A percentile compares a stretch with the other conserved stretches of the same genome.
These are phyloP conservation scores for Neotragus pygmaeus DNA, from an alignment of 2,113 vertebrate species.

Conservation along the genomic window DNA sequence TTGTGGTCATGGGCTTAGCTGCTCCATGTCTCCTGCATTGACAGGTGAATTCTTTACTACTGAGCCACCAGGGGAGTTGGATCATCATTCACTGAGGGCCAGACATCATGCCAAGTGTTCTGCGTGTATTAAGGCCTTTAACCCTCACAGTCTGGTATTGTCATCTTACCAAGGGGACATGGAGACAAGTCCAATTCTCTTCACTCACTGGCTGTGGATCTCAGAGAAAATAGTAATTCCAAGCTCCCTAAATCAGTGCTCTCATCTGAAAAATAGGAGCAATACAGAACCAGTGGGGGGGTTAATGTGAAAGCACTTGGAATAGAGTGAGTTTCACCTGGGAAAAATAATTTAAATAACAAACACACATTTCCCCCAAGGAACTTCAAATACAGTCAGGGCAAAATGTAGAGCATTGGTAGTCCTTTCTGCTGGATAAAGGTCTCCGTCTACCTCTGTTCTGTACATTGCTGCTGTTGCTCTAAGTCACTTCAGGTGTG, in stretches of 20 bases:
- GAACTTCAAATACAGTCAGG: not conserved
- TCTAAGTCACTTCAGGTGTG: not conserved
- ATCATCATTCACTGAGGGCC: not conserved
- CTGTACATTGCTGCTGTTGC: not conserved
- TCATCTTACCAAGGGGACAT: not conserved
- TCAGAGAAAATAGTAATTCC: not conserved
- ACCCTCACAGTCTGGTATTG: not conserved
- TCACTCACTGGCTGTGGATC: not conserved
- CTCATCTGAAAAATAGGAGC: not conserved
- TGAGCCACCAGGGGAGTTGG: not conserved
- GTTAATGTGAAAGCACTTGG: not conserved
- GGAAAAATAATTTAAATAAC: not conserved
- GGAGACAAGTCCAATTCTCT: not conserved
- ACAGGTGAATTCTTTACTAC: not conserved
- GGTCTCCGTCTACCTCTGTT: not conserved
- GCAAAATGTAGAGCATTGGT: fast-evolving
- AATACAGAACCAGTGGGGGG: not conserved
- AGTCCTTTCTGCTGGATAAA: not conserved
- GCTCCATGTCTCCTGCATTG: not conserved
- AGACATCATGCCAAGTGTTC: not conserved
- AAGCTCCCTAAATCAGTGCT: not conserved
- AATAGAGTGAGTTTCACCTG: not conserved
- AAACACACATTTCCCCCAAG: not conserved
- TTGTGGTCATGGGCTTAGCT: not conserved
- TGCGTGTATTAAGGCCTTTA: not conserved